Base-by-base conservation (phyloP, 2,888 invertebrate species). In the Lasioglossum marginatum region DNA sequence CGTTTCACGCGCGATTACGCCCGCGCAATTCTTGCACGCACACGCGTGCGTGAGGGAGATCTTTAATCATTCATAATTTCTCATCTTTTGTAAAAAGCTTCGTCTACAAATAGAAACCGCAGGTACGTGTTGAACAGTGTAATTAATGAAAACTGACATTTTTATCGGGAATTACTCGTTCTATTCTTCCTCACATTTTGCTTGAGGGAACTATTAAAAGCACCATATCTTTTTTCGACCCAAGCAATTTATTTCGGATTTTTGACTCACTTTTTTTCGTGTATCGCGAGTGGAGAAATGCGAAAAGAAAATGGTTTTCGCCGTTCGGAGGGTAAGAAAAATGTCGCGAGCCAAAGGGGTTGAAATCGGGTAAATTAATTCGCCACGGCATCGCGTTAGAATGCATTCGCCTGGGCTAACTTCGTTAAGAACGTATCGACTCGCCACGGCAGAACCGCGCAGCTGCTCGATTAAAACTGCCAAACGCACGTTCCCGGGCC, bases 391-490 rank as follows among this genome's bases (percentile, higher is more conserved):
- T 66, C 73, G 75, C 19, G 27, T 76, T 78, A 72, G 66, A 45
- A 37, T 48, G 48, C 52, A 27, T 57, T 37, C 75, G 66, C 19
- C 72, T 37, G 37, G 66, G 66, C 16, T 45, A 86, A 81, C 75
- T 85, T 85, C 45, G 85, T 85, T 86, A 85, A 86, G 86, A 85
- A 81, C 74, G 80, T 43, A 63, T 85, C 76, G 78, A 72, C 80
- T 79, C 8, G 79, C 31, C 79, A 70, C 77, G 76, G 77, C 81
- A 23, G 82, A 82, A 79, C 40, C 71, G 76, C n/a, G 78, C 80
- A 86, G 86, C 79, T 80, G 86, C 79, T 86, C 82, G 77, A 82
- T 82, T 87, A 80, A 79, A 86, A 82, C 82, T 79, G 79, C 79
- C 82, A 71, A 79, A 82, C 82, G 78, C 86, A 68, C 87, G 81